Evolutionary conservation across 2,797 vertebrate genomes (phyloP), one percentile per base, ranked within the genome.

Genomic region (Limnodromus scolopaceus): DNA sequence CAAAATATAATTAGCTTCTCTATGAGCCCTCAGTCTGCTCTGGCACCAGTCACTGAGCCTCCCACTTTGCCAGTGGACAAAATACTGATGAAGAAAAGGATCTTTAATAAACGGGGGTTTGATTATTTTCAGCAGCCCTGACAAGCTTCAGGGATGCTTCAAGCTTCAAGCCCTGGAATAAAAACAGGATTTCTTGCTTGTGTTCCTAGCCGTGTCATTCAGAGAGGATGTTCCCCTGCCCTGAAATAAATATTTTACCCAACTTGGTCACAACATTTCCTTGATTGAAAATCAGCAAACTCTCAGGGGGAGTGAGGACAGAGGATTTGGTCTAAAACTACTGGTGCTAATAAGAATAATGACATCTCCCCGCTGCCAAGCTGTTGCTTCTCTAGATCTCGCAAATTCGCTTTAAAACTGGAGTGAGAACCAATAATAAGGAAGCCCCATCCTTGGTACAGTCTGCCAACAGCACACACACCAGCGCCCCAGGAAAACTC

Each of bases 1-100:
- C 10, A 93, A 97, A 96, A 97, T 75, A 88, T 93, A 97, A 96
- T 97, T 97, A 93, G 82, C 78, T 95, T 84, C 66, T 80, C 55
- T 84, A 53, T 55, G 41, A 97, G 87, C 48, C 49, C 55, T 92
- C 87, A 76, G 86, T 87, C 92, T 94, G 57, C 36, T 85, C 87
- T 93, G 92, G 57, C 94, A 90, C 57, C 74, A 92, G n/a, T 85
- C 96, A 87, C 84, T 83, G 60, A 95, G 77, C 75, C 89, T 97
- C 93, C 46, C 68, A 57, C 46, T 95, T 86, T 80, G 65, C 81
- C 87, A 91, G 89, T 64, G 95, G 96, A 93, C 91, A 92, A 48
- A 43, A 66, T 54, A 61, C 90, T 91, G 80, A 91, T 74, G 69
- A 92, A 93, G 91, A 92, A 93, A 96, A 88, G 28, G 48, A 83